phyloP scores from a whole-genome alignment of 2,888 invertebrate species.

The Anarsia innoxiella region DNA sequence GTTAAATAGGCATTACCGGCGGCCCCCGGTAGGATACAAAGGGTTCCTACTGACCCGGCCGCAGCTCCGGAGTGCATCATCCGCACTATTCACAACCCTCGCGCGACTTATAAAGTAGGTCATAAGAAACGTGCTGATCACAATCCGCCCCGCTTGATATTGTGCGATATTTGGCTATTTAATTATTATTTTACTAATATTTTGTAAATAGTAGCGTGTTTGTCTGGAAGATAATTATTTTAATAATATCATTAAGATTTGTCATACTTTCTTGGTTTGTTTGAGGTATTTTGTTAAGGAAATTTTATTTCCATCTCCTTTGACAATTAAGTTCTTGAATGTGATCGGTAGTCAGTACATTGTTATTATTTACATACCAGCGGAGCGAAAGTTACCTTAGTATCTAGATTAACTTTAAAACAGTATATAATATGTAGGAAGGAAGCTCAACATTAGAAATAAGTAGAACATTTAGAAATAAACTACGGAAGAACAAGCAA shows the following conservation, averaged over 20 bases:
- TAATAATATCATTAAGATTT: too few species aligned
- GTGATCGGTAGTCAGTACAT: too few species aligned
- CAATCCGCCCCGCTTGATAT: slow-evolving; percentile 35
- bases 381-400: slow-evolving; percentile 30
- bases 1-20: slow-evolving; percentile 3
- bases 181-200: too few species aligned
- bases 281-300: too few species aligned
- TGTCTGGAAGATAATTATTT: too few species aligned
- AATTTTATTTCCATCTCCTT: too few species aligned
- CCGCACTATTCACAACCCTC: slow-evolving; percentile 50
- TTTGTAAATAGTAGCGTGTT: too few species aligned
- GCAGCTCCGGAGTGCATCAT: slow-evolving; percentile 33
- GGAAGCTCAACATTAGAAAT: slow-evolving; percentile 16
- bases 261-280: too few species aligned
- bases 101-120: slow-evolving; percentile 45
- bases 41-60: slow-evolving; percentile 32
- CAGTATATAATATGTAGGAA: slow-evolving; percentile 16
- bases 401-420: slow-evolving; percentile 22
- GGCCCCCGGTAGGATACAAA: slow-evolving; percentile 4
- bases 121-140: slow-evolving; percentile 61
- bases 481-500: slow-evolving; percentile 24
- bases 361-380: slow-evolving; percentile 23
- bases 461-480: slow-evolving; percentile 16
- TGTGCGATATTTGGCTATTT: too few species aligned
- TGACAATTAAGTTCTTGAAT: too few species aligned